Evolutionary conservation across 2,113 vertebrate genomes (phyloP).

Genomic region (Tamias sibiricus): DNA sequence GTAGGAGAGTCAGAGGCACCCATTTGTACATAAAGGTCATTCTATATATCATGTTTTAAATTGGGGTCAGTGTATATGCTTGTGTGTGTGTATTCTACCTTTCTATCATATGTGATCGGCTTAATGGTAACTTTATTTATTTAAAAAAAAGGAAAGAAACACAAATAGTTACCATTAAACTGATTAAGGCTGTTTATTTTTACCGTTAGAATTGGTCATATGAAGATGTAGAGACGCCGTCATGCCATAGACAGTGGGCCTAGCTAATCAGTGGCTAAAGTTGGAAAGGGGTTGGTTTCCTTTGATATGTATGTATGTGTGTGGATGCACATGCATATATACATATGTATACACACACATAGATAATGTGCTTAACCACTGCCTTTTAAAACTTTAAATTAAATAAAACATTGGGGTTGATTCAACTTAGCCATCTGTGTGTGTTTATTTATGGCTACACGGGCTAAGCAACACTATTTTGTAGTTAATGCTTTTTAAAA

Average conservation of each 20-base stretch:
- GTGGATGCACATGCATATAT: not conserved
- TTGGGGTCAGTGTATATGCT: conserved; percentile 54
- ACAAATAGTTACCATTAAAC: conserved; percentile 80
- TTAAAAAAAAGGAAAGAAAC: conserved; percentile 74
- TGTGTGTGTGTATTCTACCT: conserved; percentile 65
- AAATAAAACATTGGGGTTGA: conserved; percentile 84
- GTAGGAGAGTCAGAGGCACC: not conserved
- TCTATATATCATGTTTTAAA: conserved; percentile 33
- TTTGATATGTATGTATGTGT: conserved; percentile 55
- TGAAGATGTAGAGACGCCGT: conserved; percentile 67
- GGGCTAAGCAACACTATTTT: not conserved
- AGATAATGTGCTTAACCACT: conserved; percentile 83
- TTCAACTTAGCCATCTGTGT: conserved; percentile 77
- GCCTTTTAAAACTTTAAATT: conserved; percentile 84
- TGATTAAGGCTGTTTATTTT: conserved; percentile 79
- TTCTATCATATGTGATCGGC: conserved; percentile 73
- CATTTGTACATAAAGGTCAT: conserved; percentile 76
- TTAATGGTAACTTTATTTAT: conserved; percentile 84
- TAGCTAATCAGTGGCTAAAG: conserved; percentile 68
- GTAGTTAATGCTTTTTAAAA: conserved; percentile 36
- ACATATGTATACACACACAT: conserved; percentile 46
- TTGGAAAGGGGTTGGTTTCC: conserved; percentile 76
- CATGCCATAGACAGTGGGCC: conserved; percentile 56
- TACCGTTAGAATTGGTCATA: conserved; percentile 76
- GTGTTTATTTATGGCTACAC: conserved; percentile 72